Conservation (phyloP, 1,140 invertebrate genomes). For the Proales similis region DNA sequence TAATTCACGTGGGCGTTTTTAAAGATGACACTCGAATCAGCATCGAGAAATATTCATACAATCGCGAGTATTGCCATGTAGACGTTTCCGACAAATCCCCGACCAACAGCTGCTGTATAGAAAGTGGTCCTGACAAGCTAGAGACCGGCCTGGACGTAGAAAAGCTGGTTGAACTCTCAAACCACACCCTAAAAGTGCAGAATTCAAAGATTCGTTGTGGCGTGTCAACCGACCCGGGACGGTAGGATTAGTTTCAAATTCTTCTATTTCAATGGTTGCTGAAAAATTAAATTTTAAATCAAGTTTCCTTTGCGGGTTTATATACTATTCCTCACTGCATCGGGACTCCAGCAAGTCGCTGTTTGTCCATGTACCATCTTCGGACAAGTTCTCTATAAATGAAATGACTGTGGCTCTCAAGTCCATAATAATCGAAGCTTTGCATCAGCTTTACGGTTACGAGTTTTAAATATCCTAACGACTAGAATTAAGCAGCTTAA, state of each 20-base stretch:
- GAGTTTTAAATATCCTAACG: no score
- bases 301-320: slow-evolving; percentile 15
- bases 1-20: slow-evolving; percentile 24
- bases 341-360: not conserved
- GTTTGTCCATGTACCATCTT: slow-evolving; percentile 27
- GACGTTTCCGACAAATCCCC: slow-evolving; percentile 16
- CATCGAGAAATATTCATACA: slow-evolving; percentile 26
- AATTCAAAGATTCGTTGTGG: slow-evolving; percentile 12
- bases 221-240: slow-evolving; percentile 10
- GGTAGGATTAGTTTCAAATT: no score
- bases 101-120: slow-evolving; percentile 3
- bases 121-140: slow-evolving; percentile 1
- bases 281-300: no score
- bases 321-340: slow-evolving; percentile 17
- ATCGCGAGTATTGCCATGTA: not conserved
- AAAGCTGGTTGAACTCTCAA: slow-evolving; percentile 17
- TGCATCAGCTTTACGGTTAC: slow-evolving; percentile 31
- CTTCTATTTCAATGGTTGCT: no score
- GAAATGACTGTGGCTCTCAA: slow-evolving; percentile 30
- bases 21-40: slow-evolving; percentile 37
- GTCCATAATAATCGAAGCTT: slow-evolving; percentile 33
- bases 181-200: not conserved
- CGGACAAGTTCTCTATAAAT: slow-evolving; percentile 9
- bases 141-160: slow-evolving; percentile 17
- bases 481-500: no score